phyloP scores from a whole-genome alignment of 2,797 vertebrate genomes.

The Columba guinea region DNA sequence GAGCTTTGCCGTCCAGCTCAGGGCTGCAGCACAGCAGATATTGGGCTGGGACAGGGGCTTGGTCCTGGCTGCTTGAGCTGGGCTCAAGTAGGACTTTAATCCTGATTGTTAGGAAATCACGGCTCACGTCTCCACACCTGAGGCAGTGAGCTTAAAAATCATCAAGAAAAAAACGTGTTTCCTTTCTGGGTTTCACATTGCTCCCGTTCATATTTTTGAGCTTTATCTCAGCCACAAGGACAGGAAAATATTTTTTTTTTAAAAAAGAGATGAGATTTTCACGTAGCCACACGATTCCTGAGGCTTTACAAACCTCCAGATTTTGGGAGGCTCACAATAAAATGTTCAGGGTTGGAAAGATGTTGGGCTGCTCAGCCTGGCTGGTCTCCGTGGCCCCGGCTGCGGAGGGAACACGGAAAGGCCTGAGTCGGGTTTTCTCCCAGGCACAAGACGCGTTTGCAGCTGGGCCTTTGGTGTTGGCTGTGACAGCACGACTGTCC shows the following conservation, averaged over 20 bases:
- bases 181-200: conserved; percentile 21
- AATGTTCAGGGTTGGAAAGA: neutral
- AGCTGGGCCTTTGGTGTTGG: neutral
- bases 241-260: conserved; percentile 28
- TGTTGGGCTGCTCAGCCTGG: conserved; percentile 2
- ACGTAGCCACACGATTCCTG: neutral
- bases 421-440: neutral
- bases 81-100: neutral
- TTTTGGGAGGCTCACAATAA: neutral
- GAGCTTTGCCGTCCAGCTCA: neutral
- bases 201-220: neutral
- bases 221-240: conserved; percentile 49
- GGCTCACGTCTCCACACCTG: neutral
- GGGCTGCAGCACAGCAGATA: neutral
- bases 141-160: neutral
- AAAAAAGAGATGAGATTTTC: conserved; percentile 27
- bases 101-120: neutral
- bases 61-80: neutral
- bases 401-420: neutral
- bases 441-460: neutral
- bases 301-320: conserved; percentile 22
- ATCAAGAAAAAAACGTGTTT: neutral
- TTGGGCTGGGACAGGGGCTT: neutral
- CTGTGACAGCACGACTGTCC: neutral
- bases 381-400: neutral